Base-by-base conservation (phyloP, 2,888 invertebrate species). In the Acrobasis consociella region DNA sequence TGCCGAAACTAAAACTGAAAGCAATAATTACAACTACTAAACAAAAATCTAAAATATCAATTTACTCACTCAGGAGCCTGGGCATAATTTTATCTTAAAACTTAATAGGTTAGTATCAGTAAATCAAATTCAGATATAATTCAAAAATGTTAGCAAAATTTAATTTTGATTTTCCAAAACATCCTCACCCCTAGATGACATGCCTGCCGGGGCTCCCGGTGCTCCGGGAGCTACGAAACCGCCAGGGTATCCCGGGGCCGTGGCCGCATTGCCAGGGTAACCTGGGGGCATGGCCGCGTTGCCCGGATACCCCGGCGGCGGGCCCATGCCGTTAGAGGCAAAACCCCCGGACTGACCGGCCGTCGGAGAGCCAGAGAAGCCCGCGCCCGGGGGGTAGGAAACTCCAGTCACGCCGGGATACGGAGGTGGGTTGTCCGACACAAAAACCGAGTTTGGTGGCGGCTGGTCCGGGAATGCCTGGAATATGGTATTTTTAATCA, bases 381-480 rank as follows among this genome's bases (percentile, higher is more conserved):
- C 83, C 0, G 72, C 67, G 9, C 81, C 85, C 0, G 82, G 72
- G 7, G 87, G 86, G 72, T 88, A 88, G 2, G 76, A 52, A 1
- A 69, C 75, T 51, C 89, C 90, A 46, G 69, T 72, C 67, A 99
- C 95, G 64, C 99, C 99, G 15, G 98, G 98, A 89, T 99, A 99
- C 2, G 99, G 99, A 56, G 98, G 98, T 37, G 99, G 98, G 83
- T 95, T 96, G 83, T 97, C 96, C 55, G 96, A 96, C 94, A 97
- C 97, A 85, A 95, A 99, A 37, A 99, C 98, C 22, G 95, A 95
- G 85, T 97, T 96, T 39, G 96, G 95, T 83, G 95, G 94, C 11
- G 96, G 96, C 61, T 94, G 94, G 75, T 95, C 94, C 0, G 94
- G 94, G 82, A 96, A 96, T 1, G 94, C 93, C 85, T 95, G 82